phyloP scores from a whole-genome alignment of 2,797 vertebrate genomes.

The Notolepis coatsorum region DNA sequence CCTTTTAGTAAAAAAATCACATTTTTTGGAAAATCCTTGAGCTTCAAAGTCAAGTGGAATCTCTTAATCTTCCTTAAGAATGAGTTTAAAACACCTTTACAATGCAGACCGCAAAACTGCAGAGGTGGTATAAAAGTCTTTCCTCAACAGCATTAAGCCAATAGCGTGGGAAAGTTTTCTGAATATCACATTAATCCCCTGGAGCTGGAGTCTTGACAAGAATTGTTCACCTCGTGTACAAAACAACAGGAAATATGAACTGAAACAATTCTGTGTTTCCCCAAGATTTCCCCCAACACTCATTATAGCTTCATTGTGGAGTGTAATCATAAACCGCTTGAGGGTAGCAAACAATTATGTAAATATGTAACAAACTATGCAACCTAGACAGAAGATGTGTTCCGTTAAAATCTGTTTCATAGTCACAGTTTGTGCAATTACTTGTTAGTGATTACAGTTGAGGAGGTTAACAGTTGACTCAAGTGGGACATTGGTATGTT shows the following conservation, averaged over 20 bases:
- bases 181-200: slow-evolving; percentile 19
- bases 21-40: slow-evolving; percentile 64
- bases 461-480: too few species aligned
- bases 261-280: too few species aligned
- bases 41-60: slow-evolving; percentile 69
- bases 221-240: not conserved
- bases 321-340: not conserved
- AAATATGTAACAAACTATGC: too few species aligned
- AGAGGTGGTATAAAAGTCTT: slow-evolving; percentile 46
- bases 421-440: too few species aligned
- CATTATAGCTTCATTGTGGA: slow-evolving; percentile 3
- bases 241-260: not conserved
- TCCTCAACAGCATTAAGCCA: slow-evolving; percentile 12
- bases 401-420: too few species aligned
- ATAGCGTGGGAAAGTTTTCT: slow-evolving; percentile 38
- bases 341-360: slow-evolving; percentile 21
- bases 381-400: too few species aligned
- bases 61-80: slow-evolving; percentile 60
- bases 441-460: too few species aligned
- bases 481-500: too few species aligned
- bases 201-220: not conserved
- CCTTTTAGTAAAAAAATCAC: slow-evolving; percentile 54
- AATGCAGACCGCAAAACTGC: slow-evolving; percentile 41
- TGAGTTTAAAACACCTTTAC: slow-evolving; percentile 55
- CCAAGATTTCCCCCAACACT: too few species aligned